Evolutionary conservation across 35 echinoderm and acorn worm species (phyloP).

Genomic region (Diadema setosum): DNA sequence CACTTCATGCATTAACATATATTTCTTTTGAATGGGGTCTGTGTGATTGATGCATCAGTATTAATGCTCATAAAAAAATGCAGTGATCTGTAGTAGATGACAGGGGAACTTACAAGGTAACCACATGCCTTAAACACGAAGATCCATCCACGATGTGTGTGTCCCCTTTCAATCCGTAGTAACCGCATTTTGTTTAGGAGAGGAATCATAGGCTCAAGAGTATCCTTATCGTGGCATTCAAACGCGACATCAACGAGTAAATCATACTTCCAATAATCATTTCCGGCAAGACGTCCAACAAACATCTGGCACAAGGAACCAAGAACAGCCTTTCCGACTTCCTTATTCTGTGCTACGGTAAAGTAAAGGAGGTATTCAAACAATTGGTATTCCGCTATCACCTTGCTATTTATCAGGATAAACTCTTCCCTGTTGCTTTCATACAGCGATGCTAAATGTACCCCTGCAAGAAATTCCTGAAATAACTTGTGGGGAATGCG

Average conservation of each 20-base stretch:
- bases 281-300: too few species aligned
- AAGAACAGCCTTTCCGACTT: background rate
- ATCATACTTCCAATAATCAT: background rate
- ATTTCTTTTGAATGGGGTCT: too few species aligned
- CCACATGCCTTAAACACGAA: too few species aligned
- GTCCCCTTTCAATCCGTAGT: too few species aligned
- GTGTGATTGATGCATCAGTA: too few species aligned
- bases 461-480: background rate
- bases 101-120: too few species aligned
- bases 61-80: too few species aligned
- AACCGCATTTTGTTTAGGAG: too few species aligned
- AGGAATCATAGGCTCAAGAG: too few species aligned
- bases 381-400: background rate
- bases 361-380: background rate
- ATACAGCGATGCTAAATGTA: background rate
- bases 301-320: background rate
- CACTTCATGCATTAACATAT: too few species aligned
- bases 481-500: background rate
- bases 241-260: background rate
- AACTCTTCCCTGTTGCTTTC: background rate
- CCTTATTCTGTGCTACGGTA: background rate
- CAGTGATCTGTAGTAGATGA: too few species aligned
- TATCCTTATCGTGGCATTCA: background rate
- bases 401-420: background rate
- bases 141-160: too few species aligned